Evolutionary conservation across 2,797 vertebrate genomes (phyloP).

Genomic region (Pyrrhura leucotis): DNA sequence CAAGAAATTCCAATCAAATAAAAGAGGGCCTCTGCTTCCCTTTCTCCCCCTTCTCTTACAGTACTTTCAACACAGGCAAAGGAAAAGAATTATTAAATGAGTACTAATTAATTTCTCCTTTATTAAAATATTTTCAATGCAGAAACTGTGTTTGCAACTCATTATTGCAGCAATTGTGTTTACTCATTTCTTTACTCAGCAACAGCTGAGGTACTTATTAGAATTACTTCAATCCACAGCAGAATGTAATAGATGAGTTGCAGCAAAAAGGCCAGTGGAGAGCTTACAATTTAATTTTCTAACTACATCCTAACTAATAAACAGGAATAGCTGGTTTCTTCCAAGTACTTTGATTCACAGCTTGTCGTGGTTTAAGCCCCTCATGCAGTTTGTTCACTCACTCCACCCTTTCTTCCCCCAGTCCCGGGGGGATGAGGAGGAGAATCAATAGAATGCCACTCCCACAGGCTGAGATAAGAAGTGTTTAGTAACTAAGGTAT

Average conservation of each 20-base stretch:
- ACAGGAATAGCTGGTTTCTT: neutral
- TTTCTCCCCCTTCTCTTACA: neutral
- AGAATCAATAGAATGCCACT: too few species aligned
- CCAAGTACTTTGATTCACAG: neutral
- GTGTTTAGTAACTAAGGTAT: too few species aligned
- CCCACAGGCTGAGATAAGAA: too few species aligned
- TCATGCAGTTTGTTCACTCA: too few species aligned
- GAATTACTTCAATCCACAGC: neutral
- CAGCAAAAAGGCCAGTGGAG: neutral
- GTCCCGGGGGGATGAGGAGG: too few species aligned
- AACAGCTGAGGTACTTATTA: neutral
- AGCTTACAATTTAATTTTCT: neutral
- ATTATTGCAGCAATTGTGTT: conserved; percentile 31
- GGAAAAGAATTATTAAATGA: neutral
- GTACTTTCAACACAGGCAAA: neutral
- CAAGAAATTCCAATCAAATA: neutral
- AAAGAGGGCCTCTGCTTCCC: neutral
- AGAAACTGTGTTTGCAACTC: conserved; percentile 3
- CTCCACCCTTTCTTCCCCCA: too few species aligned
- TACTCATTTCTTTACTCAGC: conserved; percentile 15
- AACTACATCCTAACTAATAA: neutral
- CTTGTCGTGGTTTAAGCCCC: neutral
- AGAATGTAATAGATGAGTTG: neutral
- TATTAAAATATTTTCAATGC: conserved; percentile 45
- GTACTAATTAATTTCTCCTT: conserved; percentile 36